Percentiles rank a stretch among this genome's conserved stretches.
Conservation (phyloP, 2,113 vertebrate species). For the Grus americana region DNA sequence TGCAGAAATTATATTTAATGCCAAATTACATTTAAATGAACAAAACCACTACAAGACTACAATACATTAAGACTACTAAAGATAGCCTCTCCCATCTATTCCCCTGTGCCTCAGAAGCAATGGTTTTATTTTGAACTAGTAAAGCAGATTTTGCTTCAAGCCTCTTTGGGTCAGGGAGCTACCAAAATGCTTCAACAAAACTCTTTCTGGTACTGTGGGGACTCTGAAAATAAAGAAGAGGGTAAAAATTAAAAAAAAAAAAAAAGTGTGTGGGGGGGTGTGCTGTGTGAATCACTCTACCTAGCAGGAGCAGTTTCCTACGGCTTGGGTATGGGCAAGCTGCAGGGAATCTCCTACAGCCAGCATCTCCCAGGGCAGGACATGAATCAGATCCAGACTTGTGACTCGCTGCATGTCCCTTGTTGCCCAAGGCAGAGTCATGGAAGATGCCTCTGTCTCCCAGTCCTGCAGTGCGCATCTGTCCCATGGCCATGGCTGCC, state of each 20-base stretch:
- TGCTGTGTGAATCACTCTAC: background rate
- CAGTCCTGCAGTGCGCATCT: background rate
- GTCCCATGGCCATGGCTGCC: background rate
- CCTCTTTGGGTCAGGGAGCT: background rate
- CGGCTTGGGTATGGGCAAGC: background rate
- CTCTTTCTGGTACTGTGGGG: background rate
- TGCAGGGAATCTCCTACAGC: background rate
- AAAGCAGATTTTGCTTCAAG: background rate
- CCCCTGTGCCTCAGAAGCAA: background rate
- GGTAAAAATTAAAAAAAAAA: background rate
- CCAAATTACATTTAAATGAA: conserved; percentile 18
- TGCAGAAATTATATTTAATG: background rate
- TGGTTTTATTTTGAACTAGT: background rate
- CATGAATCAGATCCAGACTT: background rate
- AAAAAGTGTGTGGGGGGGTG: too few species aligned
- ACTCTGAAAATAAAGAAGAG: background rate
- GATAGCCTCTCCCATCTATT: conserved; percentile 29
- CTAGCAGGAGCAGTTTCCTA: background rate
- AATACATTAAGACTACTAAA: conserved; percentile 15
- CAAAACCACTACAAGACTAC: conserved; percentile 15
- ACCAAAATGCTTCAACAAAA: background rate
- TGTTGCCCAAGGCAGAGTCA: background rate
- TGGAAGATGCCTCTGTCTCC: background rate
- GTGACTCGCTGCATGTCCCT: background rate
- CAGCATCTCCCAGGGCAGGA: background rate